Conservation (phyloP, 2,797 vertebrate genomes). For the Podarcis siculus region DNA sequence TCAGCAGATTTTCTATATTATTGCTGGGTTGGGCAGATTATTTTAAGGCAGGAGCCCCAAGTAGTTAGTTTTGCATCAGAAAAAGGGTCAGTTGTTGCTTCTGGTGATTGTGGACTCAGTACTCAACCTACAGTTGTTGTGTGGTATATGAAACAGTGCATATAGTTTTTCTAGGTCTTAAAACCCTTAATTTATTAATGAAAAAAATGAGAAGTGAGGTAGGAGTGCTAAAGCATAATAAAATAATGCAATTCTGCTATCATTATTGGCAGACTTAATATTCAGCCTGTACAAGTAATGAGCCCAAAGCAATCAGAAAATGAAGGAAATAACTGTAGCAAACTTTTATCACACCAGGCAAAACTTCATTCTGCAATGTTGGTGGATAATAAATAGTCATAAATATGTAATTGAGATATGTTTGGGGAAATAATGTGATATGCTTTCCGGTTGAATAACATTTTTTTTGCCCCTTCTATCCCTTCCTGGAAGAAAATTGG, state of each 20-base stretch:
- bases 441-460: conserved; percentile 5
- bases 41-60: not conserved
- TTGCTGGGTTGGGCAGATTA: not conserved
- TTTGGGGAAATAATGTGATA: conserved; percentile 5
- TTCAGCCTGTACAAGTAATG: conserved; percentile 28
- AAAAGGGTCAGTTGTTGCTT: not conserved
- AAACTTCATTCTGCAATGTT: conserved; percentile 12
- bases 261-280: not conserved
- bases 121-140: not conserved
- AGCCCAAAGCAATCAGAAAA: conserved; percentile 33
- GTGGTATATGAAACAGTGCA: not conserved
- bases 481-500: conserved; percentile 11
- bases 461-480: not conserved
- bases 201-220: not conserved
- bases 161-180: not conserved
- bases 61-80: not conserved
- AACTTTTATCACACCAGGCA: not conserved
- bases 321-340: conserved; percentile 1
- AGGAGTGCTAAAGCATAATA: not conserved
- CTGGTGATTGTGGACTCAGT: not conserved
- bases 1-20: not conserved
- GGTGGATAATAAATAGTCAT: conserved; percentile 11
- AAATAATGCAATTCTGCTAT: conserved; percentile 1
- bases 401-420: conserved; percentile 6
- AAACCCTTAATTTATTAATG: not conserved